Conservation (phyloP, 2,113 vertebrate species). For the Actenoides hombroni region DNA sequence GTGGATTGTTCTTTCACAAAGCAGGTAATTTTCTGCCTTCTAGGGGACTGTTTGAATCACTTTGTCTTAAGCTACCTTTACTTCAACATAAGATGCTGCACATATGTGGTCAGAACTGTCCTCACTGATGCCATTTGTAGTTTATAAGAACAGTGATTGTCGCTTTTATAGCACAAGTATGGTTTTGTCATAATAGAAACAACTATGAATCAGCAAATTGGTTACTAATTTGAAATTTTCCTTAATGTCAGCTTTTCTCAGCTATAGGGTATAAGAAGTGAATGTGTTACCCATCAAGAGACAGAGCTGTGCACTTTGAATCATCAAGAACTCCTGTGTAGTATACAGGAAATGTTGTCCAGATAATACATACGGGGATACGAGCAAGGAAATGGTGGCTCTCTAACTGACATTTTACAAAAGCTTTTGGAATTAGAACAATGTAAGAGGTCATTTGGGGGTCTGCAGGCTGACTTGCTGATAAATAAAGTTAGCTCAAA, state of each 20-base stretch:
- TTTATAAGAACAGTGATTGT: background rate
- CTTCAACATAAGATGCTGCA: background rate
- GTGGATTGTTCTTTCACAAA: background rate
- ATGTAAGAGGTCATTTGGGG: no score
- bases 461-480: background rate
- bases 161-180: background rate
- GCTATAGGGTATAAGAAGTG: background rate
- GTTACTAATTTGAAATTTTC: background rate
- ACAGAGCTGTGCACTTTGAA: background rate
- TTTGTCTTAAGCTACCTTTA: background rate
- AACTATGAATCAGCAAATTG: background rate
- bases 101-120: background rate
- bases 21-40: background rate
- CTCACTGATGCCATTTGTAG: background rate
- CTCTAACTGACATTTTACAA: background rate
- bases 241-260: background rate
- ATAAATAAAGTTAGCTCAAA: background rate
- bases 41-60: background rate
- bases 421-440: background rate
- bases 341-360: background rate
- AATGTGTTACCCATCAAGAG: background rate
- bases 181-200: background rate
- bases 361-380: background rate
- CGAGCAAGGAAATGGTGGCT: background rate
- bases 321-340: background rate